phyloP scores from a whole-genome alignment of 2,797 vertebrate species.

The Megaceryle alcyon region DNA sequence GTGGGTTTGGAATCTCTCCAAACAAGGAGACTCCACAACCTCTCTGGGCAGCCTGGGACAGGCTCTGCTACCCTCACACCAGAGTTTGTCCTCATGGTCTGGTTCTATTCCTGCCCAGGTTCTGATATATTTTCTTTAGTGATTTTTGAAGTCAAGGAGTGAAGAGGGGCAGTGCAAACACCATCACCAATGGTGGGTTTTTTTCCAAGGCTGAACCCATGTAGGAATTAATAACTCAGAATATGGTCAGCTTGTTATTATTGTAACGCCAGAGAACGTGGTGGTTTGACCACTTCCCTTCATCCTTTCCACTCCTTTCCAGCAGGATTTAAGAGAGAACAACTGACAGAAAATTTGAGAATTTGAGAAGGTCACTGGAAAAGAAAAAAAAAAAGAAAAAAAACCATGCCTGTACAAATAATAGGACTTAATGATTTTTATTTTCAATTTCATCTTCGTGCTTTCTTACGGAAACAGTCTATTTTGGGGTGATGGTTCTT shows the following conservation, averaged over 20 bases:
- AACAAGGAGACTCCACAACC: no score
- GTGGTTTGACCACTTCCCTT: neutral
- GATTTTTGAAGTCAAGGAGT: neutral
- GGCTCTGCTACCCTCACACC: neutral
- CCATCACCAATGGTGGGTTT: accelerated
- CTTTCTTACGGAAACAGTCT: conserved; percentile 23
- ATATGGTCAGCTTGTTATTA: neutral
- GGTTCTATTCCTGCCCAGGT: neutral
- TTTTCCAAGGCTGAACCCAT: neutral
- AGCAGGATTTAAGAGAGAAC: neutral
- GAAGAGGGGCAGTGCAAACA: accelerated
- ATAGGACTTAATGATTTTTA: conserved; percentile 1
- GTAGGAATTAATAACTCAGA: neutral
- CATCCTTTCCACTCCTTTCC: neutral
- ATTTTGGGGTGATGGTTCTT: neutral
- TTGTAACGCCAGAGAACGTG: neutral
- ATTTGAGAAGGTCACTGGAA: neutral
- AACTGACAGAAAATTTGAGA: neutral
- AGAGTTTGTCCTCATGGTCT: neutral
- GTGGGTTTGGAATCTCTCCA: no score
- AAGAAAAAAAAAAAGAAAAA: no score
- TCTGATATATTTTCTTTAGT: neutral
- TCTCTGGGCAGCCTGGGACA: no score
- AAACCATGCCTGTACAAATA: neutral
- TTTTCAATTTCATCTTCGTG: conserved; percentile 21